Evolutionary conservation across 1,140 invertebrate genomes (phyloP).

Genomic region (Caenorhabditis inopinata): DNA sequence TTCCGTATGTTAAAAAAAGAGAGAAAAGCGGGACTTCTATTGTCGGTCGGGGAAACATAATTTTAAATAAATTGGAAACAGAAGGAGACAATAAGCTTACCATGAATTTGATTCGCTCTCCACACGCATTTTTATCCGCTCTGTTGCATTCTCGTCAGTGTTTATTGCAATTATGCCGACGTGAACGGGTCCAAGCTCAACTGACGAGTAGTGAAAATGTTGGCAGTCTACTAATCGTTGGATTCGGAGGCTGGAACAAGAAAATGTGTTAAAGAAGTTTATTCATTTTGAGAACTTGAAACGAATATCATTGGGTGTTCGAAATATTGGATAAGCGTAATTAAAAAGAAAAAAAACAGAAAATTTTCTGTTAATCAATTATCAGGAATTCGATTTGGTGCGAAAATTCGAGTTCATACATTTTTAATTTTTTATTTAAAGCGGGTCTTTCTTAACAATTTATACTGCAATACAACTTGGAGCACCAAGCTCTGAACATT

Average conservation of each 20-base stretch:
- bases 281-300: too few relatives aligned
- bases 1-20: not conserved
- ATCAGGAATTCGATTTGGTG: too few relatives aligned
- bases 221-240: slow-evolving; percentile 44
- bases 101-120: slow-evolving; percentile 29
- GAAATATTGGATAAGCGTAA: too few relatives aligned
- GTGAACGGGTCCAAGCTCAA: slow-evolving; percentile 50
- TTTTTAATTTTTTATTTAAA: not conserved
- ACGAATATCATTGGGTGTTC: too few relatives aligned
- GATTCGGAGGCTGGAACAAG: slow-evolving; percentile 4
- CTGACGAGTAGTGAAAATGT: slow-evolving; percentile 50
- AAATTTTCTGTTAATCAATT: too few relatives aligned
- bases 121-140: slow-evolving; percentile 29
- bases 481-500: too few relatives aligned
- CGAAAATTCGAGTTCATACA: too few relatives aligned
- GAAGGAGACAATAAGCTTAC: not conserved
- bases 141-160: slow-evolving; percentile 17
- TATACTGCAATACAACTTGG: too few relatives aligned
- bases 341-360: too few relatives aligned
- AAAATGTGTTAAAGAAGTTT: too few relatives aligned
- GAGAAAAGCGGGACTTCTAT: not conserved
- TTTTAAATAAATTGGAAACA: slow-evolving; percentile 2
- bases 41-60: not conserved
- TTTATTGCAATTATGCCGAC: slow-evolving; percentile 18
- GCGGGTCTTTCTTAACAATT: not conserved